These are phyloP conservation scores for Sebastiscus tertius DNA, from an alignment of 2,797 vertebrate genomes.

Conservation along the genomic window DNA sequence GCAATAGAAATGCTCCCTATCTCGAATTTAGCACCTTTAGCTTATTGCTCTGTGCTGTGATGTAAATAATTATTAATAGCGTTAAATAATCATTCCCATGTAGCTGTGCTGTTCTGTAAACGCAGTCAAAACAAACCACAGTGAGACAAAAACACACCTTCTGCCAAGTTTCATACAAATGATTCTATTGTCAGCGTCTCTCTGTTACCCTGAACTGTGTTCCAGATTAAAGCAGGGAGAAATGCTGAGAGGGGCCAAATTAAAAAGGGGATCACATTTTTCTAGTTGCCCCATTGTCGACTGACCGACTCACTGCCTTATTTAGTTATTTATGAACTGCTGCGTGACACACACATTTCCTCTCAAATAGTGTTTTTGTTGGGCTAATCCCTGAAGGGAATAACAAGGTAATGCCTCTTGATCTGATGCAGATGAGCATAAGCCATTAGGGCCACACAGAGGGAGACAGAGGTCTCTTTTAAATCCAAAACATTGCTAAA, in stretches of 20 bases:
- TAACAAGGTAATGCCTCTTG: conserved; percentile 54
- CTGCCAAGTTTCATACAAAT: not conserved
- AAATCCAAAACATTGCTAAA: conserved; percentile 38
- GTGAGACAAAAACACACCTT: not conserved
- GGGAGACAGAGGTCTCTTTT: conserved; percentile 4
- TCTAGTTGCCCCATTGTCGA: conserved; percentile 15
- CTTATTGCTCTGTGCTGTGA: not conserved
- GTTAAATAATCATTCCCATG: not conserved
- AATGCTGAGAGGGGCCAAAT: conserved; percentile 54
- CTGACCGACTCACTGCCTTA: conserved; percentile 10
- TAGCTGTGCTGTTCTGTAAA: conserved; percentile 3
- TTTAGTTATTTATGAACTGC: conserved; percentile 35
- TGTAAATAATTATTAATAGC: not conserved
- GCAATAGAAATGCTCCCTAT: too few relatives aligned
- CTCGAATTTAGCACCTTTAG: not conserved
- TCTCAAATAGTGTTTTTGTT: conserved; percentile 41
- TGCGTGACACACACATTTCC: conserved; percentile 12
- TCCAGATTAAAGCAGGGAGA: conserved; percentile 56
- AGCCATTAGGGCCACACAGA: conserved; percentile 25
- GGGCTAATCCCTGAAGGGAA: conserved; percentile 49
- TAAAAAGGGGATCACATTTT: conserved; percentile 66
- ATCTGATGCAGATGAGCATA: conserved; percentile 53
- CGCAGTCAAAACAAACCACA: not conserved
- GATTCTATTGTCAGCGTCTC: not conserved
- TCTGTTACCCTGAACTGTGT: conserved; percentile 20